phyloP scores from a whole-genome alignment of 1,140 invertebrate genomes.

The Drosophila rufa region DNA sequence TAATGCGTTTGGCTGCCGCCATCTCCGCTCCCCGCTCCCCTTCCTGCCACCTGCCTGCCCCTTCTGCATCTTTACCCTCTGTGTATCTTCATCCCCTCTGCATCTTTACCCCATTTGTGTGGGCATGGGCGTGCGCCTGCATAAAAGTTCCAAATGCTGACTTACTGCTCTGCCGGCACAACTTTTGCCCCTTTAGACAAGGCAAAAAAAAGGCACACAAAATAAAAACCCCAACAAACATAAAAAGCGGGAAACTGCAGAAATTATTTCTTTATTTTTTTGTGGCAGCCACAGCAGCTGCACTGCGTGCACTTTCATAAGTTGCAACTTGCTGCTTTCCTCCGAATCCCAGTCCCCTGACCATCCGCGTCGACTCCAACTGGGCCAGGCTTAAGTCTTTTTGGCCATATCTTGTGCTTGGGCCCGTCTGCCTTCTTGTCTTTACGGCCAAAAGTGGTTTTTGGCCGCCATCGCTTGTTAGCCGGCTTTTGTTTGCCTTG shows the following conservation, averaged over 20 bases:
- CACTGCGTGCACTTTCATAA: constrained; percentile 81
- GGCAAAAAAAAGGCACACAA: constrained; percentile 11
- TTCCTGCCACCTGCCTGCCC: constrained; percentile 16
- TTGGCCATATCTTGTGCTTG: constrained; percentile 66
- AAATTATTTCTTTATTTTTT: constrained; percentile 70
- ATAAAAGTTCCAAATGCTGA: constrained; percentile 80
- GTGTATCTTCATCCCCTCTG: neutral
- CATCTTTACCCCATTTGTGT: neutral
- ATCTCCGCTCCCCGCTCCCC: neutral
- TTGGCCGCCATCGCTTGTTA: constrained; percentile 77
- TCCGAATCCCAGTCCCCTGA: neutral
- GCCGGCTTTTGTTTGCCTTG: constrained; percentile 71
- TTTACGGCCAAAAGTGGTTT: constrained; percentile 66
- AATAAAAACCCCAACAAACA: constrained; percentile 9
- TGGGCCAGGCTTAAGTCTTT: constrained; percentile 53
- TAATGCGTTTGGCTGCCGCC: constrained; percentile 49
- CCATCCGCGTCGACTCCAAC: constrained; percentile 9
- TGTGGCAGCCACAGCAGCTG: constrained; percentile 50
- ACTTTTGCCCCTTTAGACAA: constrained; percentile 50
- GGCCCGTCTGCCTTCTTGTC: constrained; percentile 51
- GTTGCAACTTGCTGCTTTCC: constrained; percentile 70
- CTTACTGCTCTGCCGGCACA: constrained; percentile 67
- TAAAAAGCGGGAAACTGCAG: constrained; percentile 16
- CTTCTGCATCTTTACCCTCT: neutral
- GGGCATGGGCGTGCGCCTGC: constrained; percentile 66